Conservation (phyloP, 2,888 invertebrate species). For the Scrobipalpa atriplicella region DNA sequence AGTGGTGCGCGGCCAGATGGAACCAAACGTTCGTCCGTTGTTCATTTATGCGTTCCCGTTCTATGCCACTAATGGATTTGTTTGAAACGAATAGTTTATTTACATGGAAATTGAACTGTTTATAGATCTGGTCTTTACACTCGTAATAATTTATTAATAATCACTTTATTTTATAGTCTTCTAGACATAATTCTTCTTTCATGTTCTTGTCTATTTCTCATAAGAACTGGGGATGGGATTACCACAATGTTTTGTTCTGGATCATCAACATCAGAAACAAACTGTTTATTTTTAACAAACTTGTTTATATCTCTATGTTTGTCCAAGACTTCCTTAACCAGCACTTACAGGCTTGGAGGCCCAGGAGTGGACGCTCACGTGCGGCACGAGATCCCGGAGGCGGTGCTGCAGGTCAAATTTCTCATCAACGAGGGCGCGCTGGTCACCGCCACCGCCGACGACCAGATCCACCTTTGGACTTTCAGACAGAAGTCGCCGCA, state of each 20-base stretch:
- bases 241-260: no score
- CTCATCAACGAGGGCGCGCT: constrained; percentile 98
- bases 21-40: neutral
- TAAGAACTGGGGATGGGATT: no score
- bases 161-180: no score
- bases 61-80: neutral
- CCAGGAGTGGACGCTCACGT: constrained; percentile 98
- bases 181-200: no score
- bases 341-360: constrained; percentile 90
- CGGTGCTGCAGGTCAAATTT: constrained; percentile 96
- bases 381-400: constrained; percentile 90
- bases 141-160: no score
- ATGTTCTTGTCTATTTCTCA: no score
- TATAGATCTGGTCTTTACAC: no score
- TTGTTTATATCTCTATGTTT: neutral
- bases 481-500: constrained; percentile 97
- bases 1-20: neutral
- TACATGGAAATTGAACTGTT: no score
- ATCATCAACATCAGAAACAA: no score
- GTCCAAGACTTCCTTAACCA: constrained; percentile 53
- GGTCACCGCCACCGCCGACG: constrained; percentile 97
- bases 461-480: constrained; percentile 98
- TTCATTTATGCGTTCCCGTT: constrained; percentile 5
- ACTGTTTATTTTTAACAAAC: no score
- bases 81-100: neutral